These are phyloP conservation scores for Gadopsis bispinosus DNA, from an alignment of 2,797 vertebrate species.

Conservation along the genomic window DNA sequence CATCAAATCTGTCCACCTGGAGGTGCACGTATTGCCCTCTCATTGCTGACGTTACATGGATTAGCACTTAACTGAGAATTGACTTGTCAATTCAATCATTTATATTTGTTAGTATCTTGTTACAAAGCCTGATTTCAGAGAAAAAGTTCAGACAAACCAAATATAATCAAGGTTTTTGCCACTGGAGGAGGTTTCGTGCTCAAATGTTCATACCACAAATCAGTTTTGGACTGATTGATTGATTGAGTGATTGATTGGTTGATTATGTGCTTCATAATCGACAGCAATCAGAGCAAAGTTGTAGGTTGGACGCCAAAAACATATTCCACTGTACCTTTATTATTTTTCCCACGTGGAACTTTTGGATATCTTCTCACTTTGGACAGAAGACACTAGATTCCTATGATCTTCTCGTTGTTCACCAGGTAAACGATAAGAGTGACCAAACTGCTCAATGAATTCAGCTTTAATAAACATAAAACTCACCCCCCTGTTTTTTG, in stretches of 20 bases:
- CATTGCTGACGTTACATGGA: not conserved
- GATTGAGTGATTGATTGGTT: not conserved
- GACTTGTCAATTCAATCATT: too few relatives aligned
- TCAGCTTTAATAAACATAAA: slow-evolving; percentile 15
- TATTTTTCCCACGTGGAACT: not conserved
- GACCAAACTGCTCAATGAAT: slow-evolving; percentile 3
- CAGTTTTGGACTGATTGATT: not conserved
- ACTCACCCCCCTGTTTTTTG: not conserved
- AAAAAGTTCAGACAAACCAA: not conserved
- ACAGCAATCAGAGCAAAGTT: not conserved
- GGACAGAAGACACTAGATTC: not conserved
- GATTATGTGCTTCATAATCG: not conserved
- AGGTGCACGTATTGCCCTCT: not conserved
- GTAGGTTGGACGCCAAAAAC: not conserved
- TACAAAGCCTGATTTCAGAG: not conserved
- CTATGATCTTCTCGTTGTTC: accelerated
- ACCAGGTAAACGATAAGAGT: not conserved
- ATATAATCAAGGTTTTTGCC: not conserved
- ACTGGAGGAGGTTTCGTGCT: not conserved
- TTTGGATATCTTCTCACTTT: not conserved
- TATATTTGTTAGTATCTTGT: not conserved
- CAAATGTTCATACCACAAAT: not conserved
- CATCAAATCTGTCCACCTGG: not conserved
- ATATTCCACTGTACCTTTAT: not conserved
- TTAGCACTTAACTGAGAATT: not conserved